These are phyloP conservation scores for Teleiodes luculella DNA, from an alignment of 2,888 invertebrate species.

Conservation along the genomic window DNA sequence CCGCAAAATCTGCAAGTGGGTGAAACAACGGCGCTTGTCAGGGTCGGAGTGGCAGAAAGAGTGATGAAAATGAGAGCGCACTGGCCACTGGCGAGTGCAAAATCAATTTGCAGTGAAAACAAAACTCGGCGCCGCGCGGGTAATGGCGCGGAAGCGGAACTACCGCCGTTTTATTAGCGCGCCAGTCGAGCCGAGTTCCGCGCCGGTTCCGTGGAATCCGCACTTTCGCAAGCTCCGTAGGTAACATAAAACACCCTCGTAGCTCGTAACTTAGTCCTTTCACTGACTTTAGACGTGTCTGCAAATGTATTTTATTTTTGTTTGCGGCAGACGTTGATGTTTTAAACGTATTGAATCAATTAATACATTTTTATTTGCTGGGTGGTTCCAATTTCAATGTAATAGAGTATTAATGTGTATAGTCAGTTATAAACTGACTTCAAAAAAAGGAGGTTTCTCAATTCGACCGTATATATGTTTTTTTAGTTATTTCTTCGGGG, in stretches of 20 bases:
- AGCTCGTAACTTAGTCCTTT: neutral
- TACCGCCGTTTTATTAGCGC: conserved; percentile 39
- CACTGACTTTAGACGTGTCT: neutral
- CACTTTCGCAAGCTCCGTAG: neutral
- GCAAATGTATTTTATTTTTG: no score
- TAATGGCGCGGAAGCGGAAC: conserved; percentile 50
- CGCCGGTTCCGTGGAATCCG: neutral
- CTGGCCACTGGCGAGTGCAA: neutral
- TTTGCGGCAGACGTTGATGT: no score
- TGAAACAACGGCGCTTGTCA: neutral
- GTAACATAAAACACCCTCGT: neutral
- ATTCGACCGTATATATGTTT: no score
- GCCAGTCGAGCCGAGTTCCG: conserved; percentile 6
- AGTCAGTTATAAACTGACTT: no score
- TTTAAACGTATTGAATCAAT: no score
- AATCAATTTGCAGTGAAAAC: conserved; percentile 26
- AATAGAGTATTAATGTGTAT: no score
- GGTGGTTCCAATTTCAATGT: no score
- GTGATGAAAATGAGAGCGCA: conserved; percentile 1
- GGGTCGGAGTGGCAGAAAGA: neutral
- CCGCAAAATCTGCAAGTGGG: neutral
- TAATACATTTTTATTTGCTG: no score
- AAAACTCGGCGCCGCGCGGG: conserved; percentile 32
- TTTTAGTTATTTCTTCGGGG: no score
- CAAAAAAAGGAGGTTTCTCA: no score